Conservation (phyloP, 2,113 vertebrate species). For the Dicrurus megarhynchus region DNA sequence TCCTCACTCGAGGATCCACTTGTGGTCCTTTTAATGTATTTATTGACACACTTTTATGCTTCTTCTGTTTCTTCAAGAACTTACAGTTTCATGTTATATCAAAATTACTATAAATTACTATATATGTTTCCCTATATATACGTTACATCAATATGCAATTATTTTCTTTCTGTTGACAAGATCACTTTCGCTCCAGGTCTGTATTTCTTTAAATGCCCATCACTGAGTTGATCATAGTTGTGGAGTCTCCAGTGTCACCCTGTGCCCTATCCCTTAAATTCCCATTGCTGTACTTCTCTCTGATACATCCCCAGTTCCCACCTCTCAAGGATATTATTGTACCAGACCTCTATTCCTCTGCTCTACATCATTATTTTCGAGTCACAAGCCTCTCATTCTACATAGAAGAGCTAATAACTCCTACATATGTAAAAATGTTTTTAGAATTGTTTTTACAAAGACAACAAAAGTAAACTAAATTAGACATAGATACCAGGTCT, state of each 20-base stretch:
- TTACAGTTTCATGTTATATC: not conserved
- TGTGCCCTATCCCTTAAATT: not conserved
- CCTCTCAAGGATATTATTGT: not conserved
- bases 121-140: not conserved
- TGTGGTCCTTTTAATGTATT: not conserved
- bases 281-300: not conserved
- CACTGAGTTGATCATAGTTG: not conserved
- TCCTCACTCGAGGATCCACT: not conserved
- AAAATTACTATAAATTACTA: not conserved
- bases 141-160: too few relatives aligned
- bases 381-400: not conserved
- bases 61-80: not conserved
- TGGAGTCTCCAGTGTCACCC: not conserved
- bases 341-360: not conserved
- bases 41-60: not conserved
- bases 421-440: not conserved
- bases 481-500: not conserved
- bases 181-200: not conserved
- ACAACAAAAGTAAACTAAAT: not conserved
- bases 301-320: fast-evolving
- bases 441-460: not conserved
- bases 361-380: not conserved
- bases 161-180: not conserved
- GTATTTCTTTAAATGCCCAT: not conserved
- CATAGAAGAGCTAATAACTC: not conserved